phyloP scores from a whole-genome alignment of 2,888 invertebrate genomes.

The Incurvaria masculella region DNA sequence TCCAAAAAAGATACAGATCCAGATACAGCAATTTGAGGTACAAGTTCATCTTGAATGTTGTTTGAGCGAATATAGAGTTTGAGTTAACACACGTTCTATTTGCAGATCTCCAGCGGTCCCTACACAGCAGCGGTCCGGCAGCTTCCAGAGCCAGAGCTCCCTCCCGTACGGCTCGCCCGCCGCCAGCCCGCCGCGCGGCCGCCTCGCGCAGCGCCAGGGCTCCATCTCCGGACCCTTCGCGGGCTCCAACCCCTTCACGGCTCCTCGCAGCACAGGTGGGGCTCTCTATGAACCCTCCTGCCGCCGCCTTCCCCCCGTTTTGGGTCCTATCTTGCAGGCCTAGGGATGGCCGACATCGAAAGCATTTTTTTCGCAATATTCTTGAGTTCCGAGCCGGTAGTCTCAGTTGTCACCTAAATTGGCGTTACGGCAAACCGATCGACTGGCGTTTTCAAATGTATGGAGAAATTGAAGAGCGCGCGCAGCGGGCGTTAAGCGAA shows the following conservation, averaged over 20 bases:
- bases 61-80: too few species aligned
- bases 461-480: too few species aligned
- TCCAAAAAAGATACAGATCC: too few species aligned
- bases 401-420: too few species aligned
- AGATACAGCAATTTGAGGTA: too few species aligned
- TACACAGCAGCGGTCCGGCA: neutral
- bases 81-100: too few species aligned
- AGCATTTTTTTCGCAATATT: conserved; percentile 13
- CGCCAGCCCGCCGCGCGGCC: conserved; percentile 13
- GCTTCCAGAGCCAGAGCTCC: neutral
- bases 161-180: neutral
- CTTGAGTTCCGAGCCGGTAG: too few species aligned
- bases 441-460: too few species aligned
- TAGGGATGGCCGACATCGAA: conserved; percentile 16
- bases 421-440: too few species aligned
- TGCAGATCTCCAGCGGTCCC: neutral
- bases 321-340: conserved; percentile 15
- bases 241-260: conserved; percentile 37
- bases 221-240: conserved; percentile 33
- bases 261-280: conserved; percentile 21
- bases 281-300: neutral
- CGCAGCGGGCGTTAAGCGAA: too few species aligned
- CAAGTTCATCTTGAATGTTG: too few species aligned
- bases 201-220: conserved; percentile 27
- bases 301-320: conserved; percentile 3